Base-by-base conservation (phyloP, 2,113 vertebrate species). In the Platichthys stellatus region DNA sequence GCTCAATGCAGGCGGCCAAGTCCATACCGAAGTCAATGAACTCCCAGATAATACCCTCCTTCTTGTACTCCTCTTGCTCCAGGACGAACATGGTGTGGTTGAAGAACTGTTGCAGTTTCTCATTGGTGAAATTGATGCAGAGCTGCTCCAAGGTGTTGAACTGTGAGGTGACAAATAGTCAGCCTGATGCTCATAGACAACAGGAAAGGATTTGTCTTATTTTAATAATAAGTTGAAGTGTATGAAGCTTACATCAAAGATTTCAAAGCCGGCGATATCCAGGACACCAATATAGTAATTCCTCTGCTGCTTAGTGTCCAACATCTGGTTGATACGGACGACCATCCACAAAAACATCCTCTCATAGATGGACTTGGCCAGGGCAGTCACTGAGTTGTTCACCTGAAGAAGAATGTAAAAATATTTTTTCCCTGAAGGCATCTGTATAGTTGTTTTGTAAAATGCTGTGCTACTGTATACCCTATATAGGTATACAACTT, bases 11-110 rank as follows among this genome's bases (percentile, higher is more conserved):
- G 80, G 96, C 95, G 92, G 95, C 95, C 92, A 96, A 76, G 88
- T 97, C 96, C 96, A 97, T 97, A 1, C 96, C 96, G 47, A 97
- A 97, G 74, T 97, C 96, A 94, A 97, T 97, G 92, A 97, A 97
- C 20, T 93, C 94, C 96, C 96, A 97, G 67, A 96, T 74, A 83
- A 97, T 97, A 8, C 96, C 95, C 63, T 96, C 96, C 80, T 96
- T 96, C 90, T 96, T 96, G 93, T 96, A 96, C 66, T 96, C 95
- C 66, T 96, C 96, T 78, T 96, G 96, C 79, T 96, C 96, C 93
- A 96, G 92, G 72, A 96, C 96, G 21, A 94, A 94, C 0, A 96
- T 96, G 91, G 89, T 74, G 24, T 96, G 96, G 83, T 96, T 96
- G 92, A 96, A 96, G 49, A 96, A 96, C 94, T 97, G 96, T 88